Percentiles rank a stretch among this genome's conserved stretches.
phyloP scores from a whole-genome alignment of 2,888 invertebrate species.

The Chrysolina americana region DNA sequence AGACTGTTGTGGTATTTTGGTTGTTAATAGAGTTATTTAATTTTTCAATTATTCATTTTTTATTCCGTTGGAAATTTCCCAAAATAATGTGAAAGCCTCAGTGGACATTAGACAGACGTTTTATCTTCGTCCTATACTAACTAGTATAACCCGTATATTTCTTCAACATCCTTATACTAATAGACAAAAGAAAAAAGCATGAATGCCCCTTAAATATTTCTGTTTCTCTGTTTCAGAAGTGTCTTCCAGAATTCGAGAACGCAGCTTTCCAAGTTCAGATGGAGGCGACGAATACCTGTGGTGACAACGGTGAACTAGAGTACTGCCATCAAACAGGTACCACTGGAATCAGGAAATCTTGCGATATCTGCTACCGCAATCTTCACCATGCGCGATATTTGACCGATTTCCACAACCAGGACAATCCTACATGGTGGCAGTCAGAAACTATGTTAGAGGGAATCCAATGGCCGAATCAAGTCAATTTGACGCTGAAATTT shows the following conservation, averaged over 20 bases:
- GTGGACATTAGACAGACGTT: no score
- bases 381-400: slow-evolving; percentile 83
- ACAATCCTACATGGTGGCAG: slow-evolving; percentile 97
- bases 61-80: no score
- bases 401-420: slow-evolving; percentile 93
- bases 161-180: no score
- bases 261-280: slow-evolving; percentile 92
- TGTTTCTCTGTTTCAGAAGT: slow-evolving; percentile 76
- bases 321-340: slow-evolving; percentile 95
- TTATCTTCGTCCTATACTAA: no score
- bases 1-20: no score
- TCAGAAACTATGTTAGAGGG: slow-evolving; percentile 97
- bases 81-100: no score
- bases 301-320: slow-evolving; percentile 82
- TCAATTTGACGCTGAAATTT: slow-evolving; percentile 78
- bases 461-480: slow-evolving; percentile 90
- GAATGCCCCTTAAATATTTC: no score
- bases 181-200: no score
- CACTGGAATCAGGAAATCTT: slow-evolving; percentile 78
- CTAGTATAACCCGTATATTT: no score
- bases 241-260: slow-evolving; percentile 96
- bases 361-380: slow-evolving; percentile 82
- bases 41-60: no score
- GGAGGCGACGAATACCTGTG: slow-evolving; percentile 97
- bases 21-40: no score